phyloP scores from a whole-genome alignment of 2,113 vertebrate species.

The Verasper variegatus region DNA sequence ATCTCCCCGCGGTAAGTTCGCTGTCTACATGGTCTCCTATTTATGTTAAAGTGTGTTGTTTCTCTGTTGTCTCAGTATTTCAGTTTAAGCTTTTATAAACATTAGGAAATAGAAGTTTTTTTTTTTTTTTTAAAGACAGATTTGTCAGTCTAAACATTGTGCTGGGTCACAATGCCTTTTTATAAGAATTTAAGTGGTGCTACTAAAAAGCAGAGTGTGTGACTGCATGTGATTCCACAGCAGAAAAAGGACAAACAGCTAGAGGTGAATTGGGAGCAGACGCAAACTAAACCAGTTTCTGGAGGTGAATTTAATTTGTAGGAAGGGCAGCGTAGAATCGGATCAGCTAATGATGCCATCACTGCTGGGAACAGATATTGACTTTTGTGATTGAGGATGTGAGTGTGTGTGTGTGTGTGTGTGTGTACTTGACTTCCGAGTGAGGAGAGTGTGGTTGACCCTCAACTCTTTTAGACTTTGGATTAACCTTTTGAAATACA shows the following conservation, averaged over 20 bases:
- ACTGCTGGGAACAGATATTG: conserved; percentile 49
- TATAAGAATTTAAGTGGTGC: background rate
- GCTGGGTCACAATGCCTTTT: no score
- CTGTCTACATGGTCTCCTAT: no score
- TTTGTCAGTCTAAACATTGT: no score
- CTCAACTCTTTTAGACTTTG: no score
- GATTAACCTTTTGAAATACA: no score
- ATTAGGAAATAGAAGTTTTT: no score
- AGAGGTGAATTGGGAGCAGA: conserved; percentile 19
- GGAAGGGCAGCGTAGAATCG: conserved; percentile 26
- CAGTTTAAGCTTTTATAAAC: no score
- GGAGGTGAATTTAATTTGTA: conserved; percentile 45
- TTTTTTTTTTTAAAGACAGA: no score
- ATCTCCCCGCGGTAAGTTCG: no score
- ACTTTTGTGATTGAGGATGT: conserved; percentile 17
- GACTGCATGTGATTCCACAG: conserved; percentile 25
- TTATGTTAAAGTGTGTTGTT: no score
- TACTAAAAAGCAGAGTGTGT: conserved; percentile 9
- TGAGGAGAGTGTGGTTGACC: background rate
- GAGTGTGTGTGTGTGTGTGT: background rate
- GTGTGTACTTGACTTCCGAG: background rate
- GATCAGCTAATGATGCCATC: conserved; percentile 59
- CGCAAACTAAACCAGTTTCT: conserved; percentile 29
- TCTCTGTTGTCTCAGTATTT: no score
- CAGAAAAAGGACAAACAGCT: conserved; percentile 22